These are phyloP conservation scores for Agrilus planipennis DNA, from an alignment of 1,140 invertebrate species.

Conservation along the genomic window DNA sequence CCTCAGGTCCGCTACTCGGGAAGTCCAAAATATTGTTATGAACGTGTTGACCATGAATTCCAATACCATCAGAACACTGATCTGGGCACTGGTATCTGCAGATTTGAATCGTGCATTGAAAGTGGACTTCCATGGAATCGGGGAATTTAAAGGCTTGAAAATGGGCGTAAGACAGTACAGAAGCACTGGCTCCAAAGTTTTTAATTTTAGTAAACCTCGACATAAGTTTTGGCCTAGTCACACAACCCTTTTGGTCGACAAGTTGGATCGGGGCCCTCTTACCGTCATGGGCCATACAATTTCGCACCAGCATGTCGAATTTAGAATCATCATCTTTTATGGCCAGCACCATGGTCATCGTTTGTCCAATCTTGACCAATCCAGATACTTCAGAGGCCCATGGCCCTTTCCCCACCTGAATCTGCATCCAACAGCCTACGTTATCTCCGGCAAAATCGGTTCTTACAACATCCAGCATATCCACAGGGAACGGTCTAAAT, in stretches of 20 bases:
- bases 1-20: constrained; percentile 43
- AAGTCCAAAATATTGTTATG: constrained; percentile 39
- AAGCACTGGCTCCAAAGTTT: constrained; percentile 86
- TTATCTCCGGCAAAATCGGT: constrained; percentile 92
- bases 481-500: constrained; percentile 87
- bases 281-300: constrained; percentile 89
- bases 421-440: constrained; percentile 91
- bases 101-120: constrained; percentile 92
- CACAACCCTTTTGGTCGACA: constrained; percentile 86
- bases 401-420: constrained; percentile 88
- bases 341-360: constrained; percentile 93
- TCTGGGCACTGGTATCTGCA: constrained; percentile 79
- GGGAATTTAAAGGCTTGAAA: constrained; percentile 95
- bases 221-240: constrained; percentile 85
- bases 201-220: constrained; percentile 90
- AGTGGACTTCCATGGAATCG: constrained; percentile 92
- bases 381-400: constrained; percentile 93
- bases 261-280: constrained; percentile 89
- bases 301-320: constrained; percentile 90
- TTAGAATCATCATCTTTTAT: constrained; percentile 94
- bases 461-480: constrained; percentile 87
- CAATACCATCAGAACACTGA: constrained; percentile 59
- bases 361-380: constrained; percentile 88
- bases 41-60: constrained; percentile 26
- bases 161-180: constrained; percentile 82